Evolutionary conservation across 2,797 vertebrate genomes (phyloP), one percentile per base, ranked within the genome.

Genomic region (Danio aesculapii): DNA sequence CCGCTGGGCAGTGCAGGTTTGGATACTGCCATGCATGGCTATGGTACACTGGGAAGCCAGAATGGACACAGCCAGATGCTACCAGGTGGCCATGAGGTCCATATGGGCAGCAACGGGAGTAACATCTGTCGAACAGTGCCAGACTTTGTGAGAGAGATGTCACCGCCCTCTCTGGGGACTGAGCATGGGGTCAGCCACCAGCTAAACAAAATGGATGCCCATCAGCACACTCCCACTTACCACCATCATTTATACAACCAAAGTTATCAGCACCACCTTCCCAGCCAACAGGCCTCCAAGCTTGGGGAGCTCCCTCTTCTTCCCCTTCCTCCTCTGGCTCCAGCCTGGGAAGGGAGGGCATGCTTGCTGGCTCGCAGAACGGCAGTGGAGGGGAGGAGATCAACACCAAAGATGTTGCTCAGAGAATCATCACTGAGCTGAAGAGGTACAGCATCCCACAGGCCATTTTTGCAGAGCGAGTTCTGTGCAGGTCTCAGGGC

Each of bases 391-490:
- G 93, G 0, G 95, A 95, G 89, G 95, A 96, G 88, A 95, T 96
- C 90, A 94, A 96, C 92, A 96, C 95, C 88, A 89, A 94, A 86
- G 95, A 96, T 14, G 94, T 96, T 89, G 95, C 95, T 87, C 94
- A 95, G 91, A 90, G 94, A 89, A 95, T 96, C 90, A 95, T 96
- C 90, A 95, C 92, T 0, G 95, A 96, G 91, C 92, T 96, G 82
- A 96, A 96, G 90, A 86, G 94, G 62, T 95, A 95, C 93, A 95
- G 95, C 93, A 96, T 96, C 90, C 95, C 95, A 4, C 95, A 96
- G 89, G 95, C 95, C 84, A 95, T 96, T 89, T 96, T 96, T 7
- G 95, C 95, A 0, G 94, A 95, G 90, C 89, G 95, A 87, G 95
- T 96, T 72, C 91, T 96, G 84, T 95, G 95, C 83, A 87, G 95